Percentiles rank a stretch among this genome's conserved stretches.
Evolutionary conservation across 37 sponge, comb jelly and placozoan genomes (phyloP).

Genomic region (Hexactinellida sp.): DNA sequence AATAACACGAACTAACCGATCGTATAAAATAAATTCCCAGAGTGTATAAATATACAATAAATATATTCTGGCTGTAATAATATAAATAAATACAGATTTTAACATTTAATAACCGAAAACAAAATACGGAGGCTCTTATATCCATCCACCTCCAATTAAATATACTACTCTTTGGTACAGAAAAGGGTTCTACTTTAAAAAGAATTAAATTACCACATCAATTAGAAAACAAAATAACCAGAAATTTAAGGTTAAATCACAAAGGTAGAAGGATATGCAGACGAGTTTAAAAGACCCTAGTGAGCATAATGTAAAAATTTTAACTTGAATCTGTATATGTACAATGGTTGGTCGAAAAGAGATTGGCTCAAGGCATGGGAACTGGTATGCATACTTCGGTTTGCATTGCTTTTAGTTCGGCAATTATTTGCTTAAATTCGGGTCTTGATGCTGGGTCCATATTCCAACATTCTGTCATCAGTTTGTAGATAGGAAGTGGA

Average conservation of each 20-base stretch:
- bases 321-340: background rate
- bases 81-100: background rate
- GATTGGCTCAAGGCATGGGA: background rate
- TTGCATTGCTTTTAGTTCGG: background rate
- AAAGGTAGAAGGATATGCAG: background rate
- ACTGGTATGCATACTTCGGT: background rate
- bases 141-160: too few species aligned
- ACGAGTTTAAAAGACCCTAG: background rate
- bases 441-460: constrained; percentile 52
- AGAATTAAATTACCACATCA: background rate
- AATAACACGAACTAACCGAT: too few species aligned
- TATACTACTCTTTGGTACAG: too few species aligned
- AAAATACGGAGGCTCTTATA: too few species aligned
- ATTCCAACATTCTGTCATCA: constrained; percentile 81
- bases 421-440: constrained; percentile 26
- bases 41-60: too few species aligned
- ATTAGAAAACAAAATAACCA: background rate
- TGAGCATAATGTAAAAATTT: background rate
- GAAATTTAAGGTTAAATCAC: background rate
- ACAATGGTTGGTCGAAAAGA: background rate
- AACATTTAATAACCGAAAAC: too few species aligned
- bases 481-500: constrained; percentile 50
- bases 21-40: too few species aligned
- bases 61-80: too few species aligned
- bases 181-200: background rate